phyloP scores from a whole-genome alignment of 1,140 invertebrate species.

The Pristionchus pacificus region DNA sequence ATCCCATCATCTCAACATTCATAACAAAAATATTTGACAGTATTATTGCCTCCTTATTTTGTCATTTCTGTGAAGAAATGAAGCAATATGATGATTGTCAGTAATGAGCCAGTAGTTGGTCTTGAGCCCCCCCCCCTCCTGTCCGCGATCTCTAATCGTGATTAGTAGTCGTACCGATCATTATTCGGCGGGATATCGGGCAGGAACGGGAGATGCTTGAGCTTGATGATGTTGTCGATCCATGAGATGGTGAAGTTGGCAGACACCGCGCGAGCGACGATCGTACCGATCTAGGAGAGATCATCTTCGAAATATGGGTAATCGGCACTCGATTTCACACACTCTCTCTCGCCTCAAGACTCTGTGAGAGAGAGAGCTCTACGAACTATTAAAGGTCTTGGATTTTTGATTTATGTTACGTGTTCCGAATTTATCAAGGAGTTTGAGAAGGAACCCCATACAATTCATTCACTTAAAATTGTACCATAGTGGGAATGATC shows the following conservation, averaged over 20 bases:
- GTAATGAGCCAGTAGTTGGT: neutral
- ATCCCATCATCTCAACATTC: too few species aligned
- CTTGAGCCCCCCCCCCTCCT: neutral
- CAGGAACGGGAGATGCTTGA: slow-evolving; percentile 77
- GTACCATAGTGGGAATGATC: slow-evolving; percentile 88
- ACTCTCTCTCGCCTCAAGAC: too few species aligned
- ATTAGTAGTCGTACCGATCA: neutral
- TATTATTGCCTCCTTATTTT: too few species aligned
- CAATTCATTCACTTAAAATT: slow-evolving; percentile 9
- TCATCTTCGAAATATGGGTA: neutral
- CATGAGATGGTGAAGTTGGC: slow-evolving; percentile 87
- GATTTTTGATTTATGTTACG: neutral
- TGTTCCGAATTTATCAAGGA: neutral
- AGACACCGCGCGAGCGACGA: slow-evolving; percentile 88
- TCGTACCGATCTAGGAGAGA: slow-evolving; percentile 70
- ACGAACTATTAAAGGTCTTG: neutral
- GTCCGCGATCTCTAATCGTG: neutral
- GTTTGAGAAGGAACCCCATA: neutral
- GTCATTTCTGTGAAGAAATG: slow-evolving; percentile 13
- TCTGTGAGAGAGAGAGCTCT: neutral
- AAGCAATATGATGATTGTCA: slow-evolving; percentile 5
- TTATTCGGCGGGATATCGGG: slow-evolving; percentile 57
- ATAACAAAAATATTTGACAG: too few species aligned
- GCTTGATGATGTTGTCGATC: slow-evolving; percentile 95
- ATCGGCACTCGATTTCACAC: neutral